A percentile compares a stretch with the other conserved stretches of the same genome.
Conservation (phyloP, 2,888 invertebrate genomes). For the Drosophila dives region DNA sequence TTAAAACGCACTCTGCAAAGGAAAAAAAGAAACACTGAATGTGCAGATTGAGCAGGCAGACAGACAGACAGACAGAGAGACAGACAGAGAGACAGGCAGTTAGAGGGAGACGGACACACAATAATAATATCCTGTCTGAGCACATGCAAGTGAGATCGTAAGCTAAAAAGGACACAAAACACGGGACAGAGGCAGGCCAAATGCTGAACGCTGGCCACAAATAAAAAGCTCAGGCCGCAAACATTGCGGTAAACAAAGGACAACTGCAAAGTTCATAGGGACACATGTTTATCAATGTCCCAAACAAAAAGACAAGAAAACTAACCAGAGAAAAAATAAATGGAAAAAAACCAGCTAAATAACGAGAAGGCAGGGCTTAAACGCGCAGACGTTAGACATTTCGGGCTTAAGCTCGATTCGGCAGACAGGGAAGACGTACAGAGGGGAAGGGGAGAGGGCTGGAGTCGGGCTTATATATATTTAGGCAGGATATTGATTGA, state of each 20-base stretch:
- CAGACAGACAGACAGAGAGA: not conserved
- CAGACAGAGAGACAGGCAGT: slow-evolving; percentile 3
- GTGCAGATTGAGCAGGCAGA: slow-evolving; percentile 10
- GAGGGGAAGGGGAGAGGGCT: slow-evolving; percentile 9
- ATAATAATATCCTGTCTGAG: slow-evolving; percentile 63
- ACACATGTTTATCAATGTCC: slow-evolving; percentile 68
- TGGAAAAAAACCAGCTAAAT: slow-evolving; percentile 36
- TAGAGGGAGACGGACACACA: slow-evolving; percentile 20
- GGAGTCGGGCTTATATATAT: slow-evolving; percentile 46
- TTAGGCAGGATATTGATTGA: slow-evolving; percentile 61
- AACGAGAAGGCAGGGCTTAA: slow-evolving; percentile 39
- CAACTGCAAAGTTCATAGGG: slow-evolving; percentile 61
- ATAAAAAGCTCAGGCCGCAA: slow-evolving; percentile 56
- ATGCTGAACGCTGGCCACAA: slow-evolving; percentile 47
- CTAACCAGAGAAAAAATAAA: slow-evolving; percentile 11
- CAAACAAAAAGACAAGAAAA: slow-evolving; percentile 24
- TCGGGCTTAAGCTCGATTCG: slow-evolving; percentile 41
- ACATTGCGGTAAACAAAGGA: slow-evolving; percentile 65
- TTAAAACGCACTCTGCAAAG: slow-evolving; percentile 47
- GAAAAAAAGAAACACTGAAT: not conserved
- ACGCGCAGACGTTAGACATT: slow-evolving; percentile 57
- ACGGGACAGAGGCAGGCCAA: slow-evolving; percentile 1
- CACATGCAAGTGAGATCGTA: slow-evolving; percentile 48
- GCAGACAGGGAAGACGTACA: slow-evolving; percentile 40
- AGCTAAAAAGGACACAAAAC: slow-evolving; percentile 17